Evolutionary conservation across 2,888 invertebrate species (phyloP).

Genomic region (Apocheima hispidaria): DNA sequence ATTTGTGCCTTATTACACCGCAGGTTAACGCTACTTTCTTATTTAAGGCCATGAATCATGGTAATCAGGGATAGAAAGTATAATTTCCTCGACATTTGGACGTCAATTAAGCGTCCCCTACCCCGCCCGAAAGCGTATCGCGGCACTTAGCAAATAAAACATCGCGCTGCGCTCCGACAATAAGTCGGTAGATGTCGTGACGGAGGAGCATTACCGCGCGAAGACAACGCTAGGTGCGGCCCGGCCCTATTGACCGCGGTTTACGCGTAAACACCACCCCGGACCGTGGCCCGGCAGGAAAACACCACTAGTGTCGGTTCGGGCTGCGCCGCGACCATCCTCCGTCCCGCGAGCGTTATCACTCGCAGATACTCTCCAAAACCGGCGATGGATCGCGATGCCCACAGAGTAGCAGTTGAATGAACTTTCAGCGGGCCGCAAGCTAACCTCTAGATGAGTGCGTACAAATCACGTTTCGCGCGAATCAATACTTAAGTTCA

Average conservation of each 20-base stretch:
- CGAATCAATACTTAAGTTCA: constrained; percentile 86
- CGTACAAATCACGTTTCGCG: constrained; percentile 87
- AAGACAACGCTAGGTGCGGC: constrained; percentile 81
- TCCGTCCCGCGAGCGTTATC: constrained; percentile 1
- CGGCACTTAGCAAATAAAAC: constrained; percentile 83
- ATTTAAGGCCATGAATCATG: constrained; percentile 38
- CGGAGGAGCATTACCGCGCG: constrained; percentile 73
- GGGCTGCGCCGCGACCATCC: constrained; percentile 28
- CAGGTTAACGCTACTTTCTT: constrained; percentile 34
- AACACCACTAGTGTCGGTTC: constrained; percentile 51
- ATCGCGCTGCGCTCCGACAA: constrained; percentile 62
- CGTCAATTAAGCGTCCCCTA: constrained; percentile 74
- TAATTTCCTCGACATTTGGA: constrained; percentile 73
- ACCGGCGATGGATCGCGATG: constrained; percentile 51
- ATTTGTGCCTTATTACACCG: constrained; percentile 39
- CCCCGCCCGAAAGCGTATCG: constrained; percentile 63
- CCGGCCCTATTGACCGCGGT: constrained; percentile 81
- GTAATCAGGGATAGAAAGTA: constrained; percentile 54
- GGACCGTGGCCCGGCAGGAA: constrained; percentile 51
- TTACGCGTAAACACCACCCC: constrained; percentile 79
- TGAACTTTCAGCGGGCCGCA: constrained; percentile 67
- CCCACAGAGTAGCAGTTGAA: constrained; percentile 51
- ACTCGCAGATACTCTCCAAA: background rate
- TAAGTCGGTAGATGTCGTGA: constrained; percentile 82
- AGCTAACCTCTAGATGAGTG: constrained; percentile 83